Evolutionary conservation across 2,797 vertebrate species (phyloP).

Genomic region (Hyperoplus immaculatus): DNA sequence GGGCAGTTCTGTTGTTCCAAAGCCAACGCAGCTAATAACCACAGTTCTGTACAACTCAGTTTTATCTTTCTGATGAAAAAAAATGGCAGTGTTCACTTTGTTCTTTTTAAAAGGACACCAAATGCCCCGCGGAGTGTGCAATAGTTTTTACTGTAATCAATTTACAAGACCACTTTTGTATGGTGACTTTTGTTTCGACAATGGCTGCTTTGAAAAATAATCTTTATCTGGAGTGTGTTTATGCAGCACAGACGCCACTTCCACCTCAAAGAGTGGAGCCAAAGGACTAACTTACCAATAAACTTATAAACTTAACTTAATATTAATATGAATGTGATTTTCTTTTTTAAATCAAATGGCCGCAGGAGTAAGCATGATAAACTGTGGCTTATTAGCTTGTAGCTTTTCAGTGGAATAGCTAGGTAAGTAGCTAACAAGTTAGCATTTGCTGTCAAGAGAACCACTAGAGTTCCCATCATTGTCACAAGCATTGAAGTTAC

Average conservation of each 20-base stretch:
- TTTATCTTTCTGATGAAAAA: conserved; percentile 11
- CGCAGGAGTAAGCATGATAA: not conserved
- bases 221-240: not conserved
- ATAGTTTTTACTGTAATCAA: not conserved
- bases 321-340: not conserved
- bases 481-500: not conserved
- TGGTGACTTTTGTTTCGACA: not conserved
- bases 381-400: not conserved
- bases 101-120: not conserved
- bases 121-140: not conserved
- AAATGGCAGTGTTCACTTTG: not conserved
- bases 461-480: not conserved
- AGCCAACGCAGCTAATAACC: not conserved
- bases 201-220: not conserved
- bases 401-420: not conserved
- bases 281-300: not conserved
- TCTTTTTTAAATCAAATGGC: not conserved
- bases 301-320: not conserved
- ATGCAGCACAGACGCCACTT: not conserved
- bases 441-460: not conserved
- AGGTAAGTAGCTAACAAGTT: not conserved
- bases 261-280: not conserved
- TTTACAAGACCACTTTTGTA: no score
- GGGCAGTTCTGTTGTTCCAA: not conserved
- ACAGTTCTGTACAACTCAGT: not conserved